These are phyloP conservation scores for Trididemnum clinides DNA, from an alignment of 23 tunicate species.

Conservation along the genomic window DNA sequence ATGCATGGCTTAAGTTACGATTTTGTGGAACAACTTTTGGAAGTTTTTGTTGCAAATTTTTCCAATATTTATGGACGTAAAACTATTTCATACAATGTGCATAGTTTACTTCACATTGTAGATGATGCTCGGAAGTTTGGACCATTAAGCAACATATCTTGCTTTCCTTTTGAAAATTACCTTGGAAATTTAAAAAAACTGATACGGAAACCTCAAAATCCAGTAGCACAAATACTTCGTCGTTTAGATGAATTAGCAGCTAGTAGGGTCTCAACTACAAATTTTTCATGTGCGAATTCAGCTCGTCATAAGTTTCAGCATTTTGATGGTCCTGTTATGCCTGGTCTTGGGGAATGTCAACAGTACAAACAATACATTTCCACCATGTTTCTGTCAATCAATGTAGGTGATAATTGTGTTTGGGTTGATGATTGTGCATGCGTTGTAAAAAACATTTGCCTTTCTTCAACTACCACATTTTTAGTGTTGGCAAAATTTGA, in stretches of 20 bases:
- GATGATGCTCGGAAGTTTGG: slow-evolving; percentile 39
- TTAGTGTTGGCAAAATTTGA: not conserved
- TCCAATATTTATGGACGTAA: slow-evolving; percentile 9
- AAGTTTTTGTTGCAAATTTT: slow-evolving; percentile 4
- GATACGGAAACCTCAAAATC: slow-evolving; percentile 25
- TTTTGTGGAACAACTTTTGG: not conserved
- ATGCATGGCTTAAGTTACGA: not conserved
- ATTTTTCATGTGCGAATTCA: not conserved
- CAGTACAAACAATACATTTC: slow-evolving; percentile 7
- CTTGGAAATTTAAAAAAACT: slow-evolving; percentile 15
- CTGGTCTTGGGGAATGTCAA: not conserved
- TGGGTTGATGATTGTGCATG: not conserved
- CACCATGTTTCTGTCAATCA: not conserved
- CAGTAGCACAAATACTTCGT: slow-evolving; percentile 8
- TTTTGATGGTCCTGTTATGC: slow-evolving; percentile 3
- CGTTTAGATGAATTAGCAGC: slow-evolving; percentile 1
- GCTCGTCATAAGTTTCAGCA: not conserved
- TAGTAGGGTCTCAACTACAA: not conserved
- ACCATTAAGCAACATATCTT: slow-evolving; percentile 9
- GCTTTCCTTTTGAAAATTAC: slow-evolving; percentile 52
- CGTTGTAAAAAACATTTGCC: slow-evolving; percentile 5
- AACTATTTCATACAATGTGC: slow-evolving; percentile 32
- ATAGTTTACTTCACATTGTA: slow-evolving; percentile 20
- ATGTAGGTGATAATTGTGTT: not conserved
- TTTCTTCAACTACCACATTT: not conserved